A percentile compares a stretch with the other conserved stretches of the same genome.
phyloP scores from a whole-genome alignment of 2,888 invertebrate species.

The Zootermopsis nevadensis region DNA sequence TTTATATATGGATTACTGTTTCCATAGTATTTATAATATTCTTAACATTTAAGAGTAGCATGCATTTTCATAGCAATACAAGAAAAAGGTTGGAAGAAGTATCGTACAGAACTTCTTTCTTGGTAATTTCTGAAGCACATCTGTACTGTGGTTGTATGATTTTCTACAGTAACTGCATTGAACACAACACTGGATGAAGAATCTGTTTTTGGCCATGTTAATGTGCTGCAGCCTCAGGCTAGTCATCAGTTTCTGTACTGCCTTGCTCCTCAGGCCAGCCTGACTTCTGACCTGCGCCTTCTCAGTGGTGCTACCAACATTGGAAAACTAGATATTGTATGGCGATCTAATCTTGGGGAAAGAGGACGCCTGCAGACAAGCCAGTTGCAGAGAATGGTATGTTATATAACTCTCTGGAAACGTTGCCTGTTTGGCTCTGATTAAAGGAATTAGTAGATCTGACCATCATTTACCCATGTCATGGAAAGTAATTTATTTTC shows the following conservation, averaged over 20 bases:
- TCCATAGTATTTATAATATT: too few species aligned
- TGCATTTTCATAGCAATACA: too few species aligned
- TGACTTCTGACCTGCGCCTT: constrained; percentile 80
- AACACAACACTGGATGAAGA: constrained; percentile 74
- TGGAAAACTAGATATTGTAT: constrained; percentile 97
- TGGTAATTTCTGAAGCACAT: not conserved
- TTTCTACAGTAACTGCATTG: constrained; percentile 72
- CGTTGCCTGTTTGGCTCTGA: too few species aligned
- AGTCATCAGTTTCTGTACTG: constrained; percentile 96
- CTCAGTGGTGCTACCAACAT: constrained; percentile 87
- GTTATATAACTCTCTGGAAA: constrained; percentile 51
- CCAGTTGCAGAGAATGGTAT: constrained; percentile 88
- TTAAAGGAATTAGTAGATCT: too few species aligned
- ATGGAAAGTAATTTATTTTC: too few species aligned
- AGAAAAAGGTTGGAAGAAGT: not conserved
- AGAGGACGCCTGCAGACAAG: constrained; percentile 96
- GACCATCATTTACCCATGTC: too few species aligned
- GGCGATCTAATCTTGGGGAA: constrained; percentile 97
- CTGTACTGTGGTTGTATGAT: not conserved
- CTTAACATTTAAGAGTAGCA: too few species aligned
- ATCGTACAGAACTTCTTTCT: not conserved
- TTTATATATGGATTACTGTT: too few species aligned
- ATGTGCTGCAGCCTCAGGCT: constrained; percentile 87
- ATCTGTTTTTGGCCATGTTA: constrained; percentile 83
- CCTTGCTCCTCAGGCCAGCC: constrained; percentile 82